phyloP scores from a whole-genome alignment of 2,888 invertebrate genomes.

The Pristionchus exspectatus region DNA sequence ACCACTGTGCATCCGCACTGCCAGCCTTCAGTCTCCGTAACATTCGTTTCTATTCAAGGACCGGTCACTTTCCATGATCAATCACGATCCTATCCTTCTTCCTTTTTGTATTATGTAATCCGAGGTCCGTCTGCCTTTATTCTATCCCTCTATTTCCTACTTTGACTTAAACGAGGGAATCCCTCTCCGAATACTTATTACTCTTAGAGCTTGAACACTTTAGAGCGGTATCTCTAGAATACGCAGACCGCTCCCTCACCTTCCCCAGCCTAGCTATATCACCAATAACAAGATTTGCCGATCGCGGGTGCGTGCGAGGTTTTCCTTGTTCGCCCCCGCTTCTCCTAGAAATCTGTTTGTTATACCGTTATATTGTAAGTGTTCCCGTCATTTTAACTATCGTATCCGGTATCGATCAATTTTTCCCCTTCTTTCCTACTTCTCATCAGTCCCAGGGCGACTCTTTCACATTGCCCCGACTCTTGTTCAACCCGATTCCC shows the following conservation, averaged over 20 bases:
- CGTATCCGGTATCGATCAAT: constrained; percentile 34
- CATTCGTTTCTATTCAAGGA: not conserved
- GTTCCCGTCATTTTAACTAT: constrained; percentile 15
- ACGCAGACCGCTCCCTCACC: not conserved
- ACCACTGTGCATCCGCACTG: not conserved
- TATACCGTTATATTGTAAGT: not conserved
- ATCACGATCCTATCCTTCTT: not conserved
- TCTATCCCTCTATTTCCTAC: not conserved
- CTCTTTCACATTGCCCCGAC: not conserved
- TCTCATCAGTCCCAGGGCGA: not conserved
- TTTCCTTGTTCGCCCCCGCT: not conserved
- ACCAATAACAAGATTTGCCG: constrained; percentile 23
- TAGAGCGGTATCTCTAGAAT: not conserved
- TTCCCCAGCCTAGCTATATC: not conserved
- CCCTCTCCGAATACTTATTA: not conserved
- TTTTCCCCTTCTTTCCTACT: not conserved
- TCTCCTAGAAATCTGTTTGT: constrained; percentile 11
- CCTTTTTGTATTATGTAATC: not conserved
- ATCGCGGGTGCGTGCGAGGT: not conserved
- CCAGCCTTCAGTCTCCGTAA: not conserved
- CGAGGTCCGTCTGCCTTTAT: not conserved
- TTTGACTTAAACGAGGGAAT: not conserved
- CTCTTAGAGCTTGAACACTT: constrained; percentile 16
- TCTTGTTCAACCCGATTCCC: constrained; percentile 2
- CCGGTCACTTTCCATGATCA: constrained; percentile 46